Conservation (phyloP, 2,888 invertebrate genomes). For the Lymantria dispar region DNA sequence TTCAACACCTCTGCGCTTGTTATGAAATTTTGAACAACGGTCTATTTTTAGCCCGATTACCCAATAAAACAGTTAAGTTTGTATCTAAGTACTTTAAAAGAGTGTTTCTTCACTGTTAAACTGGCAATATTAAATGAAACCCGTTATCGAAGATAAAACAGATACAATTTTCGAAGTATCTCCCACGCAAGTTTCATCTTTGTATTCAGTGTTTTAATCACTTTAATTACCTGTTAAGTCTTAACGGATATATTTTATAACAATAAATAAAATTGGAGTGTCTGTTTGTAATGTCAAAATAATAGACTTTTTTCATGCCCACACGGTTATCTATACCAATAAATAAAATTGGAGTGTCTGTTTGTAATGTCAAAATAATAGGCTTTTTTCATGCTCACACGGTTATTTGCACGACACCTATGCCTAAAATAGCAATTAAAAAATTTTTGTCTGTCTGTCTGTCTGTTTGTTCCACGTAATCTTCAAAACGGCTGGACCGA, state of each 20-base stretch:
- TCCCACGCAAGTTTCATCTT: background rate
- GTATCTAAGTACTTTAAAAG: background rate
- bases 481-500: no score
- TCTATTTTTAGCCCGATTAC: background rate
- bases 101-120: background rate
- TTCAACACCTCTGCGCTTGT: background rate
- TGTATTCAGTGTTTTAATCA: background rate
- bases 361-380: no score
- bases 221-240: background rate
- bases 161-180: background rate
- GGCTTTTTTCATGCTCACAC: no score
- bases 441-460: no score
- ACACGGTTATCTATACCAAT: no score
- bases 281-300: no score
- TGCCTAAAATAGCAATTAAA: no score
- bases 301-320: no score
- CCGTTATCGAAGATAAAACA: slow-evolving; percentile 2
- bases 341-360: no score
- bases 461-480: no score
- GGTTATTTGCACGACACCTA: no score
- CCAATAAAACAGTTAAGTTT: background rate
- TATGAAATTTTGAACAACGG: background rate
- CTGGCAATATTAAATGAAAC: slow-evolving; percentile 1
- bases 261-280: background rate
- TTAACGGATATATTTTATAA: background rate